Evolutionary conservation across 2,113 vertebrate genomes (phyloP).

Genomic region (Vulpes lagopus): DNA sequence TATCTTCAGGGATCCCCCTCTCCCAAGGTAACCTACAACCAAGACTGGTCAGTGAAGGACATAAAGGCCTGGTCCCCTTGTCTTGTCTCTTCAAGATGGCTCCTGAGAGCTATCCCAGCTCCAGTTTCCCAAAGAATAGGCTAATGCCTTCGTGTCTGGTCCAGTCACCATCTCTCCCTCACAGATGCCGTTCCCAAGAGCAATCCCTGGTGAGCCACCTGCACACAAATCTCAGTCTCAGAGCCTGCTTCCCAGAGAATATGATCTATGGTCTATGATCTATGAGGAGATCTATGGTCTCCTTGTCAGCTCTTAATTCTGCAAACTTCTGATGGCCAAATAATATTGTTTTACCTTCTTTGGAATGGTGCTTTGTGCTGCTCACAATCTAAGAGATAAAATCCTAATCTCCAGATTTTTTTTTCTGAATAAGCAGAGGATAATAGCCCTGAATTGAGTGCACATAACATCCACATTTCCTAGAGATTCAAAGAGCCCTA

Average conservation of each 20-base stretch:
- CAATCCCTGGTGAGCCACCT: not conserved
- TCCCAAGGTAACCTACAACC: not conserved
- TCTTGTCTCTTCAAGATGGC: not conserved
- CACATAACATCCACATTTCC: not conserved
- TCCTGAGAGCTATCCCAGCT: rapidly evolving
- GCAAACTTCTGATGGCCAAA: not conserved
- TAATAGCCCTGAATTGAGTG: not conserved
- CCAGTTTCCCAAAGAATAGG: not conserved
- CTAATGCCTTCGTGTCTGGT: not conserved
- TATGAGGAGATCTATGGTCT: too few species aligned
- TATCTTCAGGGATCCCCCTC: not conserved
- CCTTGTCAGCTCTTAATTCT: not conserved
- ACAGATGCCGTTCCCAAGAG: not conserved
- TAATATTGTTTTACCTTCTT: not conserved
- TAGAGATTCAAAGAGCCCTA: too few species aligned
- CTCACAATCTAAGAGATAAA: not conserved
- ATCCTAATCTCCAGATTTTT: not conserved
- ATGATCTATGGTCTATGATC: too few species aligned
- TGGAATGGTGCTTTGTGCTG: not conserved
- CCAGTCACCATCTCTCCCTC: not conserved
- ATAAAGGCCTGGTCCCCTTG: not conserved
- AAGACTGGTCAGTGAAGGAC: not conserved
- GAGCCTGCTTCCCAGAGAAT: not conserved
- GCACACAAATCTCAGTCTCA: not conserved
- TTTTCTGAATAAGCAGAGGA: not conserved